These are phyloP conservation scores for Dipodomys spectabilis DNA, from an alignment of 2,113 vertebrate species.

Conservation along the genomic window DNA sequence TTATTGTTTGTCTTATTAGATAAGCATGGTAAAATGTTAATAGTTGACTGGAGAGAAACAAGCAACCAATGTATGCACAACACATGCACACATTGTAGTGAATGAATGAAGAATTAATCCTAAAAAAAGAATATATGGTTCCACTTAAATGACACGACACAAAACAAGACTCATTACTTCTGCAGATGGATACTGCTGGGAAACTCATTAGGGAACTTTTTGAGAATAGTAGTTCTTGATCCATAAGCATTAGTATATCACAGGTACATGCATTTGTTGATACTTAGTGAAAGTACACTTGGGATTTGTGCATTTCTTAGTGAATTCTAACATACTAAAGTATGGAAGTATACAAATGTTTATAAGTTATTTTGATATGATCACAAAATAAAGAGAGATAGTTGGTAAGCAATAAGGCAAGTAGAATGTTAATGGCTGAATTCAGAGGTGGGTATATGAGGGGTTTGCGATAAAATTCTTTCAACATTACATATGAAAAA, in stretches of 20 bases:
- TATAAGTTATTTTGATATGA: conserved; percentile 40
- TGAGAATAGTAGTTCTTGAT: neutral
- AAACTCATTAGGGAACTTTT: neutral
- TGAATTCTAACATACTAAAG: conserved; percentile 10
- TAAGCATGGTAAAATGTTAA: too few relatives aligned
- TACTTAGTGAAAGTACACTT: neutral
- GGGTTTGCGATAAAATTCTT: neutral
- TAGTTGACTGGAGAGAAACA: neutral
- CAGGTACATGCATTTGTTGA: neutral
- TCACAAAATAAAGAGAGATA: conserved; percentile 9
- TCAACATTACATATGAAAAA: conserved; percentile 14
- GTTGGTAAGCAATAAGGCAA: neutral
- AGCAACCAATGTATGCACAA: neutral
- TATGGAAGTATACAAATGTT: neutral
- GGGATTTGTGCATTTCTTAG: neutral
- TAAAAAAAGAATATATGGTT: neutral
- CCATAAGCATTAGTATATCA: neutral
- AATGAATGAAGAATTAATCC: neutral
- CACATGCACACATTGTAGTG: neutral
- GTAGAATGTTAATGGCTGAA: conserved; percentile 17
- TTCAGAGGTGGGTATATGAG: neutral
- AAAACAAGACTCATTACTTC: conserved; percentile 30
- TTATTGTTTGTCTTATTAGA: too few relatives aligned
- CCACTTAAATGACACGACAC: neutral
- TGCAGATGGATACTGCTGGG: neutral